A percentile compares a stretch with the other conserved stretches of the same genome.
These are phyloP conservation scores for Neocrepidodera transversa DNA, from an alignment of 2,888 invertebrate genomes.

Conservation along the genomic window DNA sequence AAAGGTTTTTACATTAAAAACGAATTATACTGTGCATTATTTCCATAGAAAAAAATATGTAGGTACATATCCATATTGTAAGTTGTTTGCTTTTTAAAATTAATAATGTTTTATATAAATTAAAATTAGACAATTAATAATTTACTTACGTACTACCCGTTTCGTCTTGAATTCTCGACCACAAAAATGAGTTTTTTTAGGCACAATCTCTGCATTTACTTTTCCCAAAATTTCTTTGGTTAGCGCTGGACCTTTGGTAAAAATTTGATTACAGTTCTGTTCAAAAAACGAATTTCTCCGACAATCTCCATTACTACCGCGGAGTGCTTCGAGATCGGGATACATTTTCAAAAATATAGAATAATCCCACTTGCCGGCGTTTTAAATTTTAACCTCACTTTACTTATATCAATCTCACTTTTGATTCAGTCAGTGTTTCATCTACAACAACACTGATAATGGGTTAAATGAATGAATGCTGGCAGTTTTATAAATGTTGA, in stretches of 20 bases:
- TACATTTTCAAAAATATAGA: conserved; percentile 17
- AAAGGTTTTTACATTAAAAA: no score
- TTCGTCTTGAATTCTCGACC: conserved; percentile 53
- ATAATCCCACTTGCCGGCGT: not conserved
- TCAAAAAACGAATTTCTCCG: conserved; percentile 40
- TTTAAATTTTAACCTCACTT: no score
- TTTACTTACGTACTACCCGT: conserved; percentile 54
- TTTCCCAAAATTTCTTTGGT: conserved; percentile 56
- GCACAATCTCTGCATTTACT: conserved; percentile 52
- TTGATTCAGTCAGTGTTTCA: not conserved
- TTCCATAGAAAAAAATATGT: no score
- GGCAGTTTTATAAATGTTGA: not conserved
- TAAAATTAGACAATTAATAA: no score
- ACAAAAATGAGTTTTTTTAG: conserved; percentile 50
- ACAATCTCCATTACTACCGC: conserved; percentile 14
- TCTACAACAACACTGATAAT: not conserved
- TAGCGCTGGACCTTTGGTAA: conserved; percentile 52
- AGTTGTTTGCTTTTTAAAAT: no score
- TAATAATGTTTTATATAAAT: no score
- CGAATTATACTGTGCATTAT: no score
- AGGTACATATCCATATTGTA: no score
- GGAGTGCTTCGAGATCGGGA: conserved; percentile 29
- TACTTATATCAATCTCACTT: not conserved
- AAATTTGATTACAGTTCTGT: conserved; percentile 54
- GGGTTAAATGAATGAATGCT: not conserved